Conservation (phyloP, 1,140 invertebrate species). For the Lutraria rhynchaena region DNA sequence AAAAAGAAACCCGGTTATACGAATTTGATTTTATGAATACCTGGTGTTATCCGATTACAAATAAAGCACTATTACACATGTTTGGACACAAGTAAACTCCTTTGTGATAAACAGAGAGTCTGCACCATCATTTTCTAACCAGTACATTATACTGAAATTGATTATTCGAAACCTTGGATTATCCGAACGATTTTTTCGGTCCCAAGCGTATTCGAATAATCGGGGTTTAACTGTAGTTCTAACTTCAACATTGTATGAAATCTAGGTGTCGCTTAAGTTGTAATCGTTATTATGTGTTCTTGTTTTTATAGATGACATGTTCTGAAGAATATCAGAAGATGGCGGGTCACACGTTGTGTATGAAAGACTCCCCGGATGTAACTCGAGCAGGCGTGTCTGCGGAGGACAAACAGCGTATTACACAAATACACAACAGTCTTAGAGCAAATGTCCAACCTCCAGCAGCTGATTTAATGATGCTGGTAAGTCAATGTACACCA, state of each 20-base stretch:
- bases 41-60: no score
- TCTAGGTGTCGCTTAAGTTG: background rate
- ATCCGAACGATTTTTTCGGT: no score
- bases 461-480: slow-evolving; percentile 64
- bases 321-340: slow-evolving; percentile 64
- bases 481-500: slow-evolving; percentile 64
- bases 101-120: no score
- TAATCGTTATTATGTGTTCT: background rate
- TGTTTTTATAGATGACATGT: slow-evolving; percentile 63
- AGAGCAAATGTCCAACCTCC: slow-evolving; percentile 63
- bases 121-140: no score
- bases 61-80: no score
- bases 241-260: background rate
- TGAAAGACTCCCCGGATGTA: slow-evolving; percentile 63
- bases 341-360: slow-evolving; percentile 69
- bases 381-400: slow-evolving; percentile 59
- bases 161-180: background rate
- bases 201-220: no score
- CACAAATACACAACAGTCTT: slow-evolving; percentile 66
- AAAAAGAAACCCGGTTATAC: no score
- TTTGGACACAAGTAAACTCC: no score
- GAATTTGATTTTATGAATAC: no score
- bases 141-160: no score
- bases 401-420: slow-evolving; percentile 54
- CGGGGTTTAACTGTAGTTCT: background rate